These are phyloP conservation scores for Xiphydria camelus DNA, from an alignment of 2,888 invertebrate species.

Conservation along the genomic window DNA sequence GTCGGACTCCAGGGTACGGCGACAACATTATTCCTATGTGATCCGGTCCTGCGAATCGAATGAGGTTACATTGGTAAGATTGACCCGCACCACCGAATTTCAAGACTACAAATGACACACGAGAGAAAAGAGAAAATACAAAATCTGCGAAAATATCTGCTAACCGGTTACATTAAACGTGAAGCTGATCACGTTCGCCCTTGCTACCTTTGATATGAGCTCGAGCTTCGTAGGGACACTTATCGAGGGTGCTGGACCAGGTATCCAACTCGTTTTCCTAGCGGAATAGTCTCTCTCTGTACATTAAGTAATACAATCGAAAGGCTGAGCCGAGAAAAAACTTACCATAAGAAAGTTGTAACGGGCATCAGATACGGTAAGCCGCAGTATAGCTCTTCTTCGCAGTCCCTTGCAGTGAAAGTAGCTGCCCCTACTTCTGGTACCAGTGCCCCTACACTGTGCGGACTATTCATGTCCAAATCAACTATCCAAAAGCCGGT, in stretches of 20 bases:
- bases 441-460: slow-evolving; percentile 62
- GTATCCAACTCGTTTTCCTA: slow-evolving; percentile 66
- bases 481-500: slow-evolving; percentile 74
- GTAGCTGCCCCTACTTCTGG: slow-evolving; percentile 61
- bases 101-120: background rate
- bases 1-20: slow-evolving; percentile 62
- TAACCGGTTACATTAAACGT: slow-evolving; percentile 61
- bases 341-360: slow-evolving; percentile 66
- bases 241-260: slow-evolving; percentile 61
- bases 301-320: too few species aligned
- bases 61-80: background rate
- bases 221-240: slow-evolving; percentile 60
- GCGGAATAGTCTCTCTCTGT: too few species aligned
- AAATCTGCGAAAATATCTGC: slow-evolving; percentile 12
- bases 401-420: slow-evolving; percentile 63
- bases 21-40: slow-evolving; percentile 70
- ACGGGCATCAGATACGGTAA: slow-evolving; percentile 80
- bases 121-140: slow-evolving; percentile 7
- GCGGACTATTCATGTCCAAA: slow-evolving; percentile 74
- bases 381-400: slow-evolving; percentile 73
- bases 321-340: too few species aligned
- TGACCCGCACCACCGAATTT: background rate
- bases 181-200: slow-evolving; percentile 55
- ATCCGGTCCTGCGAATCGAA: slow-evolving; percentile 64
- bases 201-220: slow-evolving; percentile 54